A percentile compares a stretch with the other conserved stretches of the same genome.
phyloP scores from a whole-genome alignment of 1,140 invertebrate genomes.

The Megalopta genalis region DNA sequence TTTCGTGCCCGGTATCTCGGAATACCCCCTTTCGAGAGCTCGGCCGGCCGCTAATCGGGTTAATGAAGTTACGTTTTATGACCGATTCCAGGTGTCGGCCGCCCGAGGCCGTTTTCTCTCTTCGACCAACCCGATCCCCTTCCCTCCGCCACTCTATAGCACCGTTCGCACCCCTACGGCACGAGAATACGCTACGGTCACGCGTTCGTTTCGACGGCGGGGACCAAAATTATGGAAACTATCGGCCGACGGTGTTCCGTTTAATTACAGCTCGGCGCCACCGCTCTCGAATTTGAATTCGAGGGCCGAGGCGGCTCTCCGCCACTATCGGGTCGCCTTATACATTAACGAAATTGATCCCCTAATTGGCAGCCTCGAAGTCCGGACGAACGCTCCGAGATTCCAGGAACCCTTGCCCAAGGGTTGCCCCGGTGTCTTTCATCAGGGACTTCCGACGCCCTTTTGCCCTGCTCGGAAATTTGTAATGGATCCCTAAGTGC shows the following conservation, averaged over 20 bases:
- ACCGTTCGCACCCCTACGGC: not conserved
- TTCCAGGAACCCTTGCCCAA: not conserved
- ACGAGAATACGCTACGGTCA: constrained; percentile 17
- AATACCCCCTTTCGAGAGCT: constrained; percentile 20
- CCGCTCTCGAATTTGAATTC: not conserved
- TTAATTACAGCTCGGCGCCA: not conserved
- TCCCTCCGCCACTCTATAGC: no score
- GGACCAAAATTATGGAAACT: constrained; percentile 9
- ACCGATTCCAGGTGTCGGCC: constrained; percentile 33
- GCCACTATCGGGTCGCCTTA: not conserved
- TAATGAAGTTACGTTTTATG: constrained; percentile 58
- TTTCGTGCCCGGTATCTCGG: constrained; percentile 46
- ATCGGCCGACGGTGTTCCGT: not conserved
- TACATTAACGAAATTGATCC: constrained; percentile 3
- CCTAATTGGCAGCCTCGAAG: not conserved
- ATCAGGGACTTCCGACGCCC: no score
- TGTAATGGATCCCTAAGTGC: no score
- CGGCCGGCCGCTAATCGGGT: constrained; percentile 31
- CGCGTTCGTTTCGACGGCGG: no score
- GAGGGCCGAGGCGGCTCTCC: not conserved
- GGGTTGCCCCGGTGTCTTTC: no score
- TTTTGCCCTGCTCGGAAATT: no score
- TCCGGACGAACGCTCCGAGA: not conserved
- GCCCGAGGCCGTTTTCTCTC: constrained; percentile 16
- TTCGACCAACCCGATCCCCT: not conserved